Evolutionary conservation across 2,888 invertebrate genomes (phyloP), one percentile per base, ranked within the genome.

Genomic region (Synanthedon tipuliformis): DNA sequence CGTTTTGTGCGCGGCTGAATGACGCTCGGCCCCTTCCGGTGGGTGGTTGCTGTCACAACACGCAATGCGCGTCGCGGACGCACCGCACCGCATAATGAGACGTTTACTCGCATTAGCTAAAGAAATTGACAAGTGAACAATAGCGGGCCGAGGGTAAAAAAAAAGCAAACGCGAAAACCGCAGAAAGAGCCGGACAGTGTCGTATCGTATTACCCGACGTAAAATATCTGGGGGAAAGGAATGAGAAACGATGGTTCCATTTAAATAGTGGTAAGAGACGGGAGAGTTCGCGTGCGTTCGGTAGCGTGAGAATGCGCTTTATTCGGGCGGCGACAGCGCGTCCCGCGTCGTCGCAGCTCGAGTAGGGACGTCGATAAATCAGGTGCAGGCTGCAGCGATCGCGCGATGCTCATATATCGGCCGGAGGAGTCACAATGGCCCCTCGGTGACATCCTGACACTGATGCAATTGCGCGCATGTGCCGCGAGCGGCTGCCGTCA

Each of bases 71-170:
- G 83, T 81, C 82, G 82, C 78, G 78, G 71, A 77, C 83, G 80
- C 84, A 80, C 78, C 75, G 83, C 58, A 53, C 54, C 57, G 56
- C 85, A 85, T 87, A 87, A 87, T 87, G 85, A 86, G 86, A 86
- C 85, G 87, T 83, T 86, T 86, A 81, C 85, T 87, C 87, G 82
- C 84, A 87, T 87, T 87, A 87, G 87, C 87, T 81, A 84, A 87
- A 87, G 85, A 83, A 87, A 86, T 86, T 86, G 87, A 87, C 85
- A 86, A 85, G 85, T 87, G 87, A 85, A 87, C 87, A 87, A 87
- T 87, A 85, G 86, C 79, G 72, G 73, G 67, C 65, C 71, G 67
- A 72, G 70, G 77, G 76, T 71, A 81, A 85, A 85, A 85, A 71
- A 81, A 85, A 85, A 85, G 82, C 69, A 75, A 81, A 73, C 66